Conservation (phyloP, 2,888 invertebrate genomes). For the Disparrhopalites patrizii region DNA sequence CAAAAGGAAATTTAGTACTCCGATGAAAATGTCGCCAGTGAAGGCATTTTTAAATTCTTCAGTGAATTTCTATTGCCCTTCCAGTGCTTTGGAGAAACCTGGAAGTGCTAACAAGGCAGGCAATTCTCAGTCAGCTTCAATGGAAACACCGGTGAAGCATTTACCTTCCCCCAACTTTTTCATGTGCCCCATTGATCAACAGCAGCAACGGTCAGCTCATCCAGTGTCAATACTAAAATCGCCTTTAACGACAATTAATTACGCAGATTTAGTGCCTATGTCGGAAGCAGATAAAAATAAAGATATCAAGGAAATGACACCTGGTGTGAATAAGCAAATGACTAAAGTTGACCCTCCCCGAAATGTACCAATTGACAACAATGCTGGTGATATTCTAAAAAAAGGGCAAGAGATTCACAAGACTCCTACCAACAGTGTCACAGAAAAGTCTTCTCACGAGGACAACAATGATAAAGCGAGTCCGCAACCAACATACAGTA, state of each 20-base stretch:
- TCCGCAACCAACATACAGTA: neutral
- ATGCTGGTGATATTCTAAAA: too few species aligned
- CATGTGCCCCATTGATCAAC: neutral
- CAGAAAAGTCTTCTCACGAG: neutral
- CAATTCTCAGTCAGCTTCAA: neutral
- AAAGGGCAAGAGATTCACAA: too few species aligned
- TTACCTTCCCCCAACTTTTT: neutral
- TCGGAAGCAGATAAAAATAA: too few species aligned
- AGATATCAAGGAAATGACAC: too few species aligned
- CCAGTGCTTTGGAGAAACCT: neutral
- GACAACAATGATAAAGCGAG: neutral
- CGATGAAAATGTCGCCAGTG: slow-evolving; percentile 18
- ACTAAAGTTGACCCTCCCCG: too few species aligned
- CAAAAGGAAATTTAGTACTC: slow-evolving; percentile 20
- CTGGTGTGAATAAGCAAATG: too few species aligned
- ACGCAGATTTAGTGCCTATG: neutral
- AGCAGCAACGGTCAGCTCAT: neutral
- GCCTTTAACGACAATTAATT: neutral
- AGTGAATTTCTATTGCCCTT: slow-evolving; percentile 17
- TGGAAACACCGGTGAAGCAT: neutral
- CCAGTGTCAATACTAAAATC: neutral
- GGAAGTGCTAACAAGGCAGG: neutral
- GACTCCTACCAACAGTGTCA: neutral
- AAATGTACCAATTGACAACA: too few species aligned
- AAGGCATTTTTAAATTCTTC: slow-evolving; percentile 3